Evolutionary conservation across 1,140 invertebrate species (phyloP), one percentile per base, ranked within the genome.

Genomic region (Drosophila athabasca): DNA sequence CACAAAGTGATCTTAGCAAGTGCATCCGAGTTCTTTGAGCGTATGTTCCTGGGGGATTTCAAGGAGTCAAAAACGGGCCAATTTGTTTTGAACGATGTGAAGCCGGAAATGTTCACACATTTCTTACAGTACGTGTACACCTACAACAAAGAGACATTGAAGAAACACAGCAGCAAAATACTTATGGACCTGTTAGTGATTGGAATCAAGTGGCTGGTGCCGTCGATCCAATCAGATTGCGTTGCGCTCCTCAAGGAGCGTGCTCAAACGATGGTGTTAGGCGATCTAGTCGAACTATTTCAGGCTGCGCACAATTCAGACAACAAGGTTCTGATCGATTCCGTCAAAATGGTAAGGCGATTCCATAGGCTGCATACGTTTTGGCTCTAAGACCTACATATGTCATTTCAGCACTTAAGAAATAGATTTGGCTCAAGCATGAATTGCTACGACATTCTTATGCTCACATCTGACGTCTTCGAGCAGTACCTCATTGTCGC

Each of bases 1-100:
- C 71, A 75, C 35, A 72, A 65, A 31, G 8, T 65, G 0, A 52
- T 75, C n/a, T 17, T 75, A 9, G 49, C 45, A 24, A 19, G 22
- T 31, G 70, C 68, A 2, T 75, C 68, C 3, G 54, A 72, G 22
- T 75, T 65, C 9, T 75, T 72, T 17, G 49, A 75, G 13, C 59
- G 68, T 13, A 45, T 72, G 43, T 74, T 74, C 1, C 22, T 72
- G 1, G n/a, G 58, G n/a, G 41, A 54, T 29, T 73, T 73, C 41
- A 8, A 43, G 1, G 67, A 72, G 9, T 26, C 67, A n/a, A 8
- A 43, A 8, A 51, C 31, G 6, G 19, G 8, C 0, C 17, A 57
- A 26, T 13, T 58, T 3, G 7, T 15, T 15, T 4, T 74, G 29
- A 26, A 29, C 3, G 66, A 73, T 17, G 46, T 73, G 1, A 41